phyloP scores from a whole-genome alignment of 1,140 invertebrate genomes.

The Panulirus ornatus region DNA sequence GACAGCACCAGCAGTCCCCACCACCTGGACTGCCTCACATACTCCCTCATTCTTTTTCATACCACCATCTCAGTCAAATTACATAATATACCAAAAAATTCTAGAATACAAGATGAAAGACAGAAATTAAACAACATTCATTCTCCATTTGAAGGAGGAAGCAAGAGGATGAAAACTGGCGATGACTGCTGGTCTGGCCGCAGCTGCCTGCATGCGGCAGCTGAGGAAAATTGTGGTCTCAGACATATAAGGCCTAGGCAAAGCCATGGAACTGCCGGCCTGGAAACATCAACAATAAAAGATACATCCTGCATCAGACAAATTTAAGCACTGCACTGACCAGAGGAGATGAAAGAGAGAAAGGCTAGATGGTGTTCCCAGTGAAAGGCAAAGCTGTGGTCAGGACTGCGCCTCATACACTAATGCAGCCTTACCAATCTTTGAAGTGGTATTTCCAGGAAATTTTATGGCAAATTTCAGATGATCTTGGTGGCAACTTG shows the following conservation, averaged over 20 bases:
- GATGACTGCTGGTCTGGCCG: constrained; percentile 17
- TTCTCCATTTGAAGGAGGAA: neutral
- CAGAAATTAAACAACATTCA: no score
- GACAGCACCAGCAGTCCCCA: neutral
- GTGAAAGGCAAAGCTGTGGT: neutral
- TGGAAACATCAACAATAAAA: neutral
- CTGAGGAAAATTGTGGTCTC: neutral
- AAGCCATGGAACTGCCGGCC: neutral
- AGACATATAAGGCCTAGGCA: neutral
- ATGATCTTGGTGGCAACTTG: neutral
- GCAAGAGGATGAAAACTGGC: neutral
- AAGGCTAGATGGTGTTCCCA: neutral
- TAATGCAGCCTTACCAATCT: no score
- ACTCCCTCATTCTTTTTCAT: neutral
- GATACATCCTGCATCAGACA: neutral
- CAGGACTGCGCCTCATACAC: neutral
- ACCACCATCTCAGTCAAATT: neutral
- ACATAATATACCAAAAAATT: no score
- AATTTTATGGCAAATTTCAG: no score
- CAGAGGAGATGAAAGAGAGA: neutral
- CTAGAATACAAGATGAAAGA: no score
- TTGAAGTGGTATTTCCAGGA: neutral
- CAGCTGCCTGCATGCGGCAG: neutral
- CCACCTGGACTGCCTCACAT: neutral
- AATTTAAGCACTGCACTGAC: neutral